These are phyloP conservation scores for Mormyrus hasselquistii DNA, from an alignment of 2,797 vertebrate genomes.

Conservation along the genomic window DNA sequence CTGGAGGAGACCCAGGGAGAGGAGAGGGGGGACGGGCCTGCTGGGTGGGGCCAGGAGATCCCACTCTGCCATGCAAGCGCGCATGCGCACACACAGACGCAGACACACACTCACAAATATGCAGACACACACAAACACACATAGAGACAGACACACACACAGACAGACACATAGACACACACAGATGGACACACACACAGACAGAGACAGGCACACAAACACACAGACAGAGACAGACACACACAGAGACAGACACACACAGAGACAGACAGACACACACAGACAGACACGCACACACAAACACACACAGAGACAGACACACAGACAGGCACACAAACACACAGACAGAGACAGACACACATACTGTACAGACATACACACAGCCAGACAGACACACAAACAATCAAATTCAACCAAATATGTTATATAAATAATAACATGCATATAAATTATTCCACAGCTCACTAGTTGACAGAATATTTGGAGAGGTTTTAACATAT, in stretches of 20 bases:
- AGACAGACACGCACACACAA: background rate
- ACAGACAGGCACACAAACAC: background rate
- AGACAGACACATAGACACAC: background rate
- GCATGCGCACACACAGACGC: background rate
- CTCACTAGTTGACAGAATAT: background rate
- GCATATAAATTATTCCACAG: background rate
- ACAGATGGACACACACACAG: background rate
- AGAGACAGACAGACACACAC: background rate
- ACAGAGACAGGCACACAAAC: background rate
- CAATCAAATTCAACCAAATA: background rate
- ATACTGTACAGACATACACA: background rate
- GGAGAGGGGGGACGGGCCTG: slow-evolving; percentile 1
- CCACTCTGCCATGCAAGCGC: background rate
- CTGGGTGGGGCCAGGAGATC: background rate
- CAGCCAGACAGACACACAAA: background rate
- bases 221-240: background rate
- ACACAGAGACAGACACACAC: too few species aligned
- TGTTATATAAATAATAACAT: background rate
- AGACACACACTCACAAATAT: background rate
- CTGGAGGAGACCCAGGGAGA: slow-evolving; percentile 27
- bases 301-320: background rate
- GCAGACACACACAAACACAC: background rate
- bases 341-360: background rate
- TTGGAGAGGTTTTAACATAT: background rate
- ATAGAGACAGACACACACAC: too few species aligned